Percentiles rank a stretch among this genome's conserved stretches.
Conservation (phyloP, 2,113 vertebrate species). For the Colius striatus region DNA sequence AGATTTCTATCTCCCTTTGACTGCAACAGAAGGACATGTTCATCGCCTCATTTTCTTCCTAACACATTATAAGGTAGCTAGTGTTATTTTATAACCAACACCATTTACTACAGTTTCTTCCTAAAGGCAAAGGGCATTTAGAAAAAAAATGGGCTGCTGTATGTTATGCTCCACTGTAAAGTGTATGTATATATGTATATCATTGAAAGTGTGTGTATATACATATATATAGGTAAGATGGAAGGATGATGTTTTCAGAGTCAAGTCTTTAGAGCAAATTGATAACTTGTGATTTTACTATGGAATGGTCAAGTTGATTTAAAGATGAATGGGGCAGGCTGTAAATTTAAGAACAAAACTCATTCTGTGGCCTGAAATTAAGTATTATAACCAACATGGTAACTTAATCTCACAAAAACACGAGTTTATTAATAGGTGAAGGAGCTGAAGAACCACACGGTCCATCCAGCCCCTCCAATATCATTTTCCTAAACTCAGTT, state of each 20-base stretch:
- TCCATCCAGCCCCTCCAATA: constrained; percentile 53
- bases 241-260: not conserved
- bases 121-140: not conserved
- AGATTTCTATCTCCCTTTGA: not conserved
- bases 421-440: constrained; percentile 69
- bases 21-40: not conserved
- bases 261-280: constrained; percentile 2
- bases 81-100: not conserved
- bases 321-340: constrained; percentile 54
- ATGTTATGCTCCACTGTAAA: not conserved
- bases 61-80: rapidly evolving
- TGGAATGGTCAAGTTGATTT: constrained; percentile 22
- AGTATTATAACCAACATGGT: constrained; percentile 71
- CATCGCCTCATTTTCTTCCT: too few relatives aligned
- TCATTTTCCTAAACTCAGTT: constrained; percentile 58
- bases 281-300: not conserved
- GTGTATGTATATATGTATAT: not conserved
- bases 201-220: not conserved
- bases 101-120: not conserved
- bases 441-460: constrained; percentile 58
- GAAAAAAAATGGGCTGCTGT: not conserved
- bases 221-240: not conserved
- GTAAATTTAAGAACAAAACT: constrained; percentile 59
- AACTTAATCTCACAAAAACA: constrained; percentile 77
- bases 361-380: constrained; percentile 70